Conservation (phyloP, 2,797 vertebrate species). For the Lacerta agilis region DNA sequence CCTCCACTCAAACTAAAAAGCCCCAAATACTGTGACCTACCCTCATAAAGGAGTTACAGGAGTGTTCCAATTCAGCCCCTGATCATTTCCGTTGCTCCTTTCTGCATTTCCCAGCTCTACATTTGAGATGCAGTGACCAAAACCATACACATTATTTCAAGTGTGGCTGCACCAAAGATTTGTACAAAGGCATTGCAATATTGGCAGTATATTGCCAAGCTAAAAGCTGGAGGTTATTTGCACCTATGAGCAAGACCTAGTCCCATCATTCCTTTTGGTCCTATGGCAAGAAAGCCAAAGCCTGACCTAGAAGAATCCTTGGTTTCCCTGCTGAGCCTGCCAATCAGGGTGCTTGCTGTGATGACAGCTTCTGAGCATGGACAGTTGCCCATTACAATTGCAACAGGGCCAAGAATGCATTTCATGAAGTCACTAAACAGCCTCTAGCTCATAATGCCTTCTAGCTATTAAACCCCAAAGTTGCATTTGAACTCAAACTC, state of each 20-base stretch:
- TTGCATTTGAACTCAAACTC: constrained; percentile 9
- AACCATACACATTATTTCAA: background rate
- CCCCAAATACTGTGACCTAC: too few relatives aligned
- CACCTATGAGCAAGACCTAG: background rate
- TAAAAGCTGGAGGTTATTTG: background rate
- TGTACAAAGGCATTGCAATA: background rate
- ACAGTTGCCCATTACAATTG: background rate
- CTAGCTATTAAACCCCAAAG: background rate
- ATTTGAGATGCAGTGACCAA: background rate
- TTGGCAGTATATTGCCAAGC: background rate
- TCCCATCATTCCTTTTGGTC: fast-evolving
- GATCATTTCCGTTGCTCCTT: background rate
- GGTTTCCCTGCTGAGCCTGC: background rate
- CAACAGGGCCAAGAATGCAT: background rate
- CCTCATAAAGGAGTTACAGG: background rate
- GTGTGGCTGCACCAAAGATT: background rate
- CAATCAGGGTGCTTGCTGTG: constrained; percentile 19
- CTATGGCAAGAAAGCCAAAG: background rate
- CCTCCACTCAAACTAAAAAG: background rate
- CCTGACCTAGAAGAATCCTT: constrained; percentile 35
- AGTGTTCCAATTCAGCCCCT: background rate
- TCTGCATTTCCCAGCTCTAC: background rate
- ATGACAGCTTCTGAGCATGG: background rate
- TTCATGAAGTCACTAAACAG: background rate
- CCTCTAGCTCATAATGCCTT: constrained; percentile 11